phyloP scores from a whole-genome alignment of 2,888 invertebrate species.

The Himalopsyche tibetana region DNA sequence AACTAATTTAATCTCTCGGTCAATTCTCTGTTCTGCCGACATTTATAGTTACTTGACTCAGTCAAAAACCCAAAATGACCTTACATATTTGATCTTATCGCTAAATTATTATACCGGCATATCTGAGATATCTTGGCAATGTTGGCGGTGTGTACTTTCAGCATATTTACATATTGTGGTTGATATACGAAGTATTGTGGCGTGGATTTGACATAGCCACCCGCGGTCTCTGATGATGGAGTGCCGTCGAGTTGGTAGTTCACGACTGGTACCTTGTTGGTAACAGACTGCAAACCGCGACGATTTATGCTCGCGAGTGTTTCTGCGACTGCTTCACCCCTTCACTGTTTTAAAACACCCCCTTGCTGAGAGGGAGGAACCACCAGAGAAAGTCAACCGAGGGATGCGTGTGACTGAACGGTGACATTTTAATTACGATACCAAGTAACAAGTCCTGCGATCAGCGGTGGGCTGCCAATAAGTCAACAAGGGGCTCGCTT shows the following conservation, averaged over 20 bases:
- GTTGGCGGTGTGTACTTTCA: too few relatives aligned
- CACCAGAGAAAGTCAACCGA: neutral
- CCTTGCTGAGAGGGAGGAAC: neutral
- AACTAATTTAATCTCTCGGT: too few relatives aligned
- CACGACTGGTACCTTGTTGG: neutral
- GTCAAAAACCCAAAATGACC: too few relatives aligned
- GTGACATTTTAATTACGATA: neutral
- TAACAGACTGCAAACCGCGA: conserved; percentile 47
- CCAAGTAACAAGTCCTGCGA: neutral
- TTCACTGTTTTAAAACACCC: conserved; percentile 28
- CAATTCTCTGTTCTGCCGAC: too few relatives aligned
- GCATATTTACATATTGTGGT: too few relatives aligned
- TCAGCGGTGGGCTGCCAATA: too few relatives aligned
- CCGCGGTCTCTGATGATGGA: conserved; percentile 40
- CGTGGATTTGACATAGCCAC: conserved; percentile 32
- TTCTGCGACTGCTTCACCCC: conserved; percentile 45
- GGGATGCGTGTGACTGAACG: neutral
- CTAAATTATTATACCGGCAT: too few relatives aligned
- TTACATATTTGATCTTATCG: too few relatives aligned
- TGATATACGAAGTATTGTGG: neutral
- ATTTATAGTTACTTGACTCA: too few relatives aligned
- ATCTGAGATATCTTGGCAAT: too few relatives aligned
- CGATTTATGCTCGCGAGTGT: conserved; percentile 60
- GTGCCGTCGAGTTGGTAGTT: conserved; percentile 15
- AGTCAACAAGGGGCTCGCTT: too few relatives aligned